Conservation (phyloP, 2,113 vertebrate genomes). For the Cyprinodon variegatus region DNA sequence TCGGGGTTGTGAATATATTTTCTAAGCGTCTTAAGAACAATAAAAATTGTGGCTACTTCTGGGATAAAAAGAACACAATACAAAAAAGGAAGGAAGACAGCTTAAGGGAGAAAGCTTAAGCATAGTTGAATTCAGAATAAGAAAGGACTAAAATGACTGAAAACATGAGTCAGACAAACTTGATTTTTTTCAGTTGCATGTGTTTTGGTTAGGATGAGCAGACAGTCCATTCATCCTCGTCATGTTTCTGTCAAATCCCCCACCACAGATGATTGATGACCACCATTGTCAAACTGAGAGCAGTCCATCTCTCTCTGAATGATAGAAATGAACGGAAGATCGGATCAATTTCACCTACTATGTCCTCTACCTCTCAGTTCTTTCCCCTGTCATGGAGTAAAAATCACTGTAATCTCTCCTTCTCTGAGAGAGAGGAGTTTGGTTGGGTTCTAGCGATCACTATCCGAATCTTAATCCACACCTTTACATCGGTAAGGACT, state of each 20-base stretch:
- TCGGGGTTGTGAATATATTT: not conserved
- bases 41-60: not conserved
- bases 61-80: not conserved
- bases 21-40: not conserved
- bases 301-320: conserved; percentile 69
- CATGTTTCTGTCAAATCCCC: conserved; percentile 76
- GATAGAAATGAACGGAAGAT: conserved; percentile 73
- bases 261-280: conserved; percentile 75
- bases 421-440: conserved; percentile 37
- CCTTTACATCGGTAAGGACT: conserved; percentile 33
- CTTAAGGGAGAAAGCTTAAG: not conserved
- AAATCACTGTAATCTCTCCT: conserved; percentile 50
- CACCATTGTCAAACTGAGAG: conserved; percentile 61
- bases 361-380: conserved; percentile 48
- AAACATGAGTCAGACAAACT: conserved; percentile 53
- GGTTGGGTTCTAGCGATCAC: conserved; percentile 12
- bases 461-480: conserved; percentile 51
- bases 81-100: not conserved
- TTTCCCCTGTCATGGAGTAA: conserved; percentile 53
- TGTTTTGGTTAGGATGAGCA: conserved; percentile 51
- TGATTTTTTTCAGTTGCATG: conserved; percentile 40
- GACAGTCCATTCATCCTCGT: conserved; percentile 74
- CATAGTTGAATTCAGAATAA: conserved; percentile 4
- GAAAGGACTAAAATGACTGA: conserved; percentile 26
- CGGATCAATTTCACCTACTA: conserved; percentile 72